These are phyloP conservation scores for Drosophila suboccidentalis DNA, from an alignment of 2,888 invertebrate genomes.

Conservation along the genomic window DNA sequence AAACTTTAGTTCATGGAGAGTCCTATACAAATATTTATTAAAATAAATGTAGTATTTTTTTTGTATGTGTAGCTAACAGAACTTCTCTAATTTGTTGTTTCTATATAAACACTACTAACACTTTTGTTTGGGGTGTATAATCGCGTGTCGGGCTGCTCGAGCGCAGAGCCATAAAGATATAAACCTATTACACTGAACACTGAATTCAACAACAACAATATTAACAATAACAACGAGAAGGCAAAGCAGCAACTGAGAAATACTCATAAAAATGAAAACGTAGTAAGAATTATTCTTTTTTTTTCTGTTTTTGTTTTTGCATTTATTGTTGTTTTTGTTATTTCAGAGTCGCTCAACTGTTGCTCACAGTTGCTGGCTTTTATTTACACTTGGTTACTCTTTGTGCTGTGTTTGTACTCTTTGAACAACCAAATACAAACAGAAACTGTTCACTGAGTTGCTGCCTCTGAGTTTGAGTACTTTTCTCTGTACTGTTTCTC, in stretches of 20 bases:
- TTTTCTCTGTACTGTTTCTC: slow-evolving; percentile 5
- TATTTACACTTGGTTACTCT: slow-evolving; percentile 58
- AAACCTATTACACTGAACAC: slow-evolving; percentile 58
- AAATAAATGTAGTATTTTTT: not conserved
- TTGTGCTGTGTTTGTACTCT: slow-evolving; percentile 38
- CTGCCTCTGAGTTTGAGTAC: slow-evolving; percentile 30
- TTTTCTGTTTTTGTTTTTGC: slow-evolving; percentile 27
- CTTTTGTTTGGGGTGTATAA: slow-evolving; percentile 53
- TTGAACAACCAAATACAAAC: slow-evolving; percentile 18
- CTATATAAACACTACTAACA: slow-evolving; percentile 29
- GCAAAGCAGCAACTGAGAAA: slow-evolving; percentile 22
- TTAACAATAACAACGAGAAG: slow-evolving; percentile 6
- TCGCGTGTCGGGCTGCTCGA: slow-evolving; percentile 63
- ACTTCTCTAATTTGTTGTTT: not conserved
- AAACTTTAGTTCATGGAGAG: not conserved
- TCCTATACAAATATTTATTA: not conserved
- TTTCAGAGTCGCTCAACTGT: slow-evolving; percentile 49
- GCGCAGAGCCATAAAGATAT: slow-evolving; percentile 68
- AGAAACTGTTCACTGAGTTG: slow-evolving; percentile 2
- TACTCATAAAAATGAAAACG: slow-evolving; percentile 44
- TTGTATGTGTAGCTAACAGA: not conserved
- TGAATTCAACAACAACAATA: slow-evolving; percentile 18
- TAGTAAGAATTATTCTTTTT: slow-evolving; percentile 36
- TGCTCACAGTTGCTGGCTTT: slow-evolving; percentile 50
- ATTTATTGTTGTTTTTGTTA: slow-evolving; percentile 10